Base-by-base conservation (phyloP, 2,888 invertebrate genomes). In the Zygogramma bicolorata region DNA sequence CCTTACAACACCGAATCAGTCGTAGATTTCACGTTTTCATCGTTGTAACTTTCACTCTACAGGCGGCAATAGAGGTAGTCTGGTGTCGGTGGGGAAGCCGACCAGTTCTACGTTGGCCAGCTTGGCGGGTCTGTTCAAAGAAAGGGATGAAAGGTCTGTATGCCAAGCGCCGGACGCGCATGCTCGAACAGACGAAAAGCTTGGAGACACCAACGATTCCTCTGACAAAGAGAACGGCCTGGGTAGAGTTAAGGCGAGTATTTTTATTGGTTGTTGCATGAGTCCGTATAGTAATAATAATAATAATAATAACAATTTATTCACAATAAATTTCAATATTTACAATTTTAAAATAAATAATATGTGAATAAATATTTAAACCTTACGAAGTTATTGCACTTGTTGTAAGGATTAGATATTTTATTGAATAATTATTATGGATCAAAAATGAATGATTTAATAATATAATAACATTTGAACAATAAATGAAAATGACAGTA, bases 41-140 rank as follows among this genome's bases (percentile, higher is more conserved):
- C 10, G 10, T 7, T 7, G 18, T 46, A 8, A 13, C 13, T 0
- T 10, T 25, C 3, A 2, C 20, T 68, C 57, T 75, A 61, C 87
- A 86, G 91, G 92, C 38, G 94, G 94, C 18, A 95, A 95, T 73
- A 90, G 96, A 27, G 95, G 95, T 53, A 96, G 95, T 77, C 87
- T 96, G 65, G 94, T 94, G 1, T 94, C 95, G 0, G 93, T 94
- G 42, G 95, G 95, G 67, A 97, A 97, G 85, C 97, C 97, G 0
- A 93, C 95, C 0, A 94, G 95, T 53, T 94, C 95, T 0, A 95
- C 95, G 0, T 88, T 97, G 15, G 95, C 94, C 0, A 95, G 94
- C 65, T 88, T 97, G 61, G 94, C 95, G 0, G 96, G 96, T n/a
- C 88, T 96, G 27, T 89, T 94, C 27, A 92, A 91, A 72, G 87